A percentile compares a stretch with the other conserved stretches of the same genome.
Conservation (phyloP, 1,140 invertebrate genomes). For the Orius insidiosus region DNA sequence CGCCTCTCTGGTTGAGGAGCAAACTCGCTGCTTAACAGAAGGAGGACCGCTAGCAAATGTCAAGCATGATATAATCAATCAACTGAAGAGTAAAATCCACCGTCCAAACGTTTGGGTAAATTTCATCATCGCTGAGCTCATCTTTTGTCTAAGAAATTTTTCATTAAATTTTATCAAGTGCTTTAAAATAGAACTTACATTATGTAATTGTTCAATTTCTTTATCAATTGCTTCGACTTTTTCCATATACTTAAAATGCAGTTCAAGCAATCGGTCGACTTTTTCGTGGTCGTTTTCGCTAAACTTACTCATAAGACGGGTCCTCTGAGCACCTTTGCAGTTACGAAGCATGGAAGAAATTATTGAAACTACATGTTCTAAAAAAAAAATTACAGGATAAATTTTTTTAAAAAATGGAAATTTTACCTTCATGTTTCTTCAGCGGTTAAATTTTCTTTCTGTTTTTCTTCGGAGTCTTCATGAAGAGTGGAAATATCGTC, state of each 20-base stretch:
- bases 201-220: constrained; percentile 36
- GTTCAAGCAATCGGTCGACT: constrained; percentile 85
- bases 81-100: constrained; percentile 89
- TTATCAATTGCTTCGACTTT: constrained; percentile 83
- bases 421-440: constrained; percentile 77
- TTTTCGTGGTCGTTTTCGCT: constrained; percentile 98
- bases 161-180: not conserved
- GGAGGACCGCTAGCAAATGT: constrained; percentile 63
- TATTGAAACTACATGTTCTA: constrained; percentile 87
- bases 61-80: constrained; percentile 88
- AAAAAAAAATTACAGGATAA: constrained; percentile 20
- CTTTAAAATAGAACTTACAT: not conserved
- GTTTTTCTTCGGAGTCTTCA: constrained; percentile 90
- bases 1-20: constrained; percentile 72
- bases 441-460: constrained; percentile 66
- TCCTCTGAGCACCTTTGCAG: constrained; percentile 73
- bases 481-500: constrained; percentile 94
- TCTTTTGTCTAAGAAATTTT: constrained; percentile 10
- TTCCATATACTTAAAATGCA: constrained; percentile 95
- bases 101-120: constrained; percentile 72
- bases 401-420: not conserved
- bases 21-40: constrained; percentile 71
- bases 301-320: constrained; percentile 87
- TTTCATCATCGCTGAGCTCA: constrained; percentile 49
- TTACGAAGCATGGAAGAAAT: constrained; percentile 86